Evolutionary conservation across 2,888 invertebrate genomes (phyloP).

Genomic region (Rhaphigaster nebulosa): DNA sequence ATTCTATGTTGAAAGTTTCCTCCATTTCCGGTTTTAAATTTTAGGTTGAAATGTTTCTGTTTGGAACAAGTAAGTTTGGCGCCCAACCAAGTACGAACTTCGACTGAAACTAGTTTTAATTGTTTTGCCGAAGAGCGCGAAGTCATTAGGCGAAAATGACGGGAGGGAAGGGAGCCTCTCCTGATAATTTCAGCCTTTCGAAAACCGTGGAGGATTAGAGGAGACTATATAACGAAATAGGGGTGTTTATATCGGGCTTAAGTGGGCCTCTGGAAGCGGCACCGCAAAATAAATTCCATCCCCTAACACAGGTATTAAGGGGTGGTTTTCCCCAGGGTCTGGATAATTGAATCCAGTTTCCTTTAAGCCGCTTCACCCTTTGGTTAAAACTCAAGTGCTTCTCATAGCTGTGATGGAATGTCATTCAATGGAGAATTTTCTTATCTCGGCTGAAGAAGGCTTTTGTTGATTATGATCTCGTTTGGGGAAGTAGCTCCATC

Average conservation of each 20-base stretch:
- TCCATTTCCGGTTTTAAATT: neutral
- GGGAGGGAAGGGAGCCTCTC: neutral
- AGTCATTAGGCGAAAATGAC: conserved; percentile 36
- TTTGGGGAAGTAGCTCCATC: neutral
- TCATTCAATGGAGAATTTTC: neutral
- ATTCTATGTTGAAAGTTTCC: neutral
- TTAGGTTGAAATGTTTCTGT: neutral
- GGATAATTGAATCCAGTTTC: conserved; percentile 37
- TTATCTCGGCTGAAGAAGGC: neutral
- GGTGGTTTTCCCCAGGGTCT: neutral
- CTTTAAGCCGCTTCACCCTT: conserved; percentile 35
- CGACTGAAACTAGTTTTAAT: conserved; percentile 2
- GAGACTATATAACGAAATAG: conserved; percentile 38
- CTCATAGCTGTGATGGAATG: conserved; percentile 8
- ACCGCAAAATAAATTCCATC: conserved; percentile 41
- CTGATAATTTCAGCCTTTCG: conserved; percentile 22
- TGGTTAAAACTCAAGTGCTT: neutral
- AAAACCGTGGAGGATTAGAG: conserved; percentile 23
- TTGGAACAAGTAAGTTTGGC: neutral
- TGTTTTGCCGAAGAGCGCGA: conserved; percentile 15
- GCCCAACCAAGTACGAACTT: neutral
- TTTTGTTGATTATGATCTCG: neutral
- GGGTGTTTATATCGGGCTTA: conserved; percentile 20
- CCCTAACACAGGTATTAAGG: conserved; percentile 33
- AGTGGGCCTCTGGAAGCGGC: conserved; percentile 1